Conservation (phyloP, 2,113 vertebrate genomes). For the Butorides virescens region DNA sequence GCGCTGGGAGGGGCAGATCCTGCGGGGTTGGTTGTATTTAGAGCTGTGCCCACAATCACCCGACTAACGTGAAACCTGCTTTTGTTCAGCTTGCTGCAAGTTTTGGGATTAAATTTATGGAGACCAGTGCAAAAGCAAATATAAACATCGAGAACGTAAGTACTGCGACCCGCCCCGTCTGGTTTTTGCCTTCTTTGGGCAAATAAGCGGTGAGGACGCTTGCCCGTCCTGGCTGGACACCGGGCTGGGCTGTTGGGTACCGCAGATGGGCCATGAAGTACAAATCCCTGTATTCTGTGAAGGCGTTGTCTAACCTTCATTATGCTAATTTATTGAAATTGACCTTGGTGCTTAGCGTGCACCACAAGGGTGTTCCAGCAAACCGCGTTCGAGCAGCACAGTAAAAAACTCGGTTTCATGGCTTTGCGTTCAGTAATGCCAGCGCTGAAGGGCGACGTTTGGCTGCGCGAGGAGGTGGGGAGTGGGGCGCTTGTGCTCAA, state of each 20-base stretch:
- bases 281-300: fast-evolving
- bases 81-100: conserved; percentile 87
- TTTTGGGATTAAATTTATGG: conserved; percentile 98
- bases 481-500: fast-evolving
- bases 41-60: background rate
- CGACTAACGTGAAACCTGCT: background rate
- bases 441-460: fast-evolving
- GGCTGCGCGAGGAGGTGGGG: fast-evolving
- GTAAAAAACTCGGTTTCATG: fast-evolving
- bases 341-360: fast-evolving
- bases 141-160: conserved; percentile 98
- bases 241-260: fast-evolving
- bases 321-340: background rate
- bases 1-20: background rate
- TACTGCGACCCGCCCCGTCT: background rate
- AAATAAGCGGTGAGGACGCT: fast-evolving
- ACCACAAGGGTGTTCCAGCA: background rate
- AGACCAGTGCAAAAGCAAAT: conserved; percentile 97
- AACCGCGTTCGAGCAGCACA: fast-evolving
- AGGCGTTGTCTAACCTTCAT: background rate
- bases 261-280: background rate
- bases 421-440: fast-evolving
- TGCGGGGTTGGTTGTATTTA: fast-evolving
- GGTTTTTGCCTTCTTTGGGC: fast-evolving
- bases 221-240: fast-evolving